Conservation (phyloP, 2,797 vertebrate genomes). For the Semotilus atromaculatus region DNA sequence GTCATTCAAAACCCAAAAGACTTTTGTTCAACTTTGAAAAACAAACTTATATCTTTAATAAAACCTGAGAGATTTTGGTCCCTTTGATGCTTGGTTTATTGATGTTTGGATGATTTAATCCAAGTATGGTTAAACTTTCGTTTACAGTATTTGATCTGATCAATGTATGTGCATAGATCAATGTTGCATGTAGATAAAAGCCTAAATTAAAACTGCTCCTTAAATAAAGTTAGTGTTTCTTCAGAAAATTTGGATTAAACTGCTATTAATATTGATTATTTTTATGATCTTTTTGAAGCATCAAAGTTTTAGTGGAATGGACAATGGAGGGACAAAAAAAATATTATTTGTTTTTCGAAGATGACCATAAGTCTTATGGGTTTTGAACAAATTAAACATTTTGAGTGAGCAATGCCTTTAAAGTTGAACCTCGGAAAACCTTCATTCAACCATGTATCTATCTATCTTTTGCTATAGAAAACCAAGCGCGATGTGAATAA, state of each 20-base stretch:
- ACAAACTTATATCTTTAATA: no score
- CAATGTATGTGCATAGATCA: background rate
- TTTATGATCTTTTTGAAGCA: background rate
- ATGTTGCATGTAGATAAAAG: background rate
- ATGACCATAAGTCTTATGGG: background rate
- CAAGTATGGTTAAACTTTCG: background rate
- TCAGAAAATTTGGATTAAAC: background rate
- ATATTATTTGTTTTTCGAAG: background rate
- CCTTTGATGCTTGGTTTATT: no score
- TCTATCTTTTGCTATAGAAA: conserved; percentile 80
- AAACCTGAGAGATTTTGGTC: no score
- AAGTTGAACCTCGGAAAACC: background rate
- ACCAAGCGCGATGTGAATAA: conserved; percentile 99
- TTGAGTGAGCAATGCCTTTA: background rate
- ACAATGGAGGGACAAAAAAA: background rate
- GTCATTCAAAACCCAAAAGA: no score
- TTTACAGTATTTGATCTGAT: background rate
- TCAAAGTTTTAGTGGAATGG: background rate
- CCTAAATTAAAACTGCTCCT: background rate
- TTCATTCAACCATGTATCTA: conserved; percentile 2
- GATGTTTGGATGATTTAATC: background rate
- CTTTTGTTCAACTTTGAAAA: no score
- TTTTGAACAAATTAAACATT: background rate
- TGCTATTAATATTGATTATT: background rate
- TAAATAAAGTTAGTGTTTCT: background rate